Evolutionary conservation across 2,888 invertebrate genomes (phyloP), one percentile per base, ranked within the genome.

Genomic region (Parapristionchus giblindavisi): DNA sequence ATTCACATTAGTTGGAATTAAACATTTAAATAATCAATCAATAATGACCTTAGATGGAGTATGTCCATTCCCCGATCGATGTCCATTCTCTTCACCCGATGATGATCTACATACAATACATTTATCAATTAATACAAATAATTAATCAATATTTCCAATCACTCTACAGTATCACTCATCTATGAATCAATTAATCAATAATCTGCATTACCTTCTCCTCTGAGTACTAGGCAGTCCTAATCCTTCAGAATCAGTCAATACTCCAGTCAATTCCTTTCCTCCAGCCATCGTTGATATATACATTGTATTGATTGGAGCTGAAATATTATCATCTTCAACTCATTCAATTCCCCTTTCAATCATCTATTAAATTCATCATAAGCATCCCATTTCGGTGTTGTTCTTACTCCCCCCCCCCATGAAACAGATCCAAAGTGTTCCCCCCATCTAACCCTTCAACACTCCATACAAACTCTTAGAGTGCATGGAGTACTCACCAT

Each of bases 261-360:
- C 29, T 2, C 68, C 68, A 32, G 21, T 51, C 68, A 51, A 52
- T 17, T 68, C 68, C 5, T 36, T 11, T 27, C 68, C 68, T 34
- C 52, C 52, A 3, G 24, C n/a, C 32, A 38, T 51, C 52, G 68
- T 27, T 21, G 68, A 38, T 14, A 68, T 24, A 36, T 68, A 68
- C 38, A 68, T 29, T 21, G 68, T 68, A n/a, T 52, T 68, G 4
- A n/a, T 34, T 6, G 54, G 14, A 3, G 27, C 68, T 63, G 63
- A 11, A 48, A 48, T 21, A 48, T 14, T 48, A 11, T 14, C 48
- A 11, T 48, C 48, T 21, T 21, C 48, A 14, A 11, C 11, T 48
- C 48, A 14, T 48, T 21, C 48, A 14, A 11, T 48, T 48, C 21
- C 21, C 48, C 48, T 21, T 48, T 48, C 3, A 27, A 27, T 1